A percentile compares a stretch with the other conserved stretches of the same genome.
Conservation (phyloP, 2,888 invertebrate species). For the Eupithecia exiguata region DNA sequence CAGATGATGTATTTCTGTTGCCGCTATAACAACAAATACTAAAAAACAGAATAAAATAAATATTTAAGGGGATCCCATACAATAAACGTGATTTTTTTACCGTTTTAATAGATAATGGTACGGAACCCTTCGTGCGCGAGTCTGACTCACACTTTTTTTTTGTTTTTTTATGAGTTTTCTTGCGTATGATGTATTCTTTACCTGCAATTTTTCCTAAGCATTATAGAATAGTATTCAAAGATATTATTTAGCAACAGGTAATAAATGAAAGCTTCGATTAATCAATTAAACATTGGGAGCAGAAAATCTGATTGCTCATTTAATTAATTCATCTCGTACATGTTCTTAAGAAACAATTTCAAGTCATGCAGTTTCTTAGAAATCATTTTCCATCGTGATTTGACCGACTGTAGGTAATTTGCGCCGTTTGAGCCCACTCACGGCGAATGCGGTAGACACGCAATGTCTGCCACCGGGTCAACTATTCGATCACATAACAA, state of each 20-base stretch:
- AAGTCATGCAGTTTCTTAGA: background rate
- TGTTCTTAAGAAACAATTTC: background rate
- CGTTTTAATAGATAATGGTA: no score
- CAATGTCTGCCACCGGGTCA: slow-evolving; percentile 22
- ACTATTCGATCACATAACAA: slow-evolving; percentile 19
- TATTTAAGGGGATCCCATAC: no score
- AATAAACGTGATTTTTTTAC: no score
- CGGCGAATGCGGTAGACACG: slow-evolving; percentile 14
- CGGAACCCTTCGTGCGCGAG: no score
- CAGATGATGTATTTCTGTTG: no score
- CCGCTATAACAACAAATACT: no score
- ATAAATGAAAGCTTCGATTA: background rate
- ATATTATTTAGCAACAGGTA: no score
- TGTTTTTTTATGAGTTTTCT: background rate
- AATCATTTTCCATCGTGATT: slow-evolving; percentile 15
- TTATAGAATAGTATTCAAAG: no score
- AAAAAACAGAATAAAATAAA: no score
- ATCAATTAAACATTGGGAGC: background rate
- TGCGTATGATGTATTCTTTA: no score
- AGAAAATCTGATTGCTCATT: background rate
- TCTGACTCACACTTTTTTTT: no score
- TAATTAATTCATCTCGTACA: background rate
- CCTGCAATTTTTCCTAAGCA: no score
- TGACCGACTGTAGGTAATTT: slow-evolving; percentile 4
- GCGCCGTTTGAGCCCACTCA: slow-evolving; percentile 12